phyloP scores from a whole-genome alignment of 2,888 invertebrate genomes.

The Hipparchia semele region DNA sequence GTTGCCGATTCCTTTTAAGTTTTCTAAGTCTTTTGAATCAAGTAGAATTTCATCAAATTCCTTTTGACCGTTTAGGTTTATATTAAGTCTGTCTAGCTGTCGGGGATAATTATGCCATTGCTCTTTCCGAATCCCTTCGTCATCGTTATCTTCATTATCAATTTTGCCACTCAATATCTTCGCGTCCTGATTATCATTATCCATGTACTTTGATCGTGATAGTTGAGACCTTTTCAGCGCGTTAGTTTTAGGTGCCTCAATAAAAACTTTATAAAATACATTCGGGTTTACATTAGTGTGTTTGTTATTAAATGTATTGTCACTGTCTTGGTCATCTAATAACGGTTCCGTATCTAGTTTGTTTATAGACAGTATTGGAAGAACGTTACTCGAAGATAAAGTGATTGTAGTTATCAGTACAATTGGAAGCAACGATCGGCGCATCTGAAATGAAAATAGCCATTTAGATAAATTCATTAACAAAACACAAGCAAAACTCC shows the following conservation, averaged over 20 bases:
- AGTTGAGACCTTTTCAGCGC: constrained; percentile 50
- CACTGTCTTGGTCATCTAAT: constrained; percentile 58
- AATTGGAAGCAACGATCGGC: constrained; percentile 59
- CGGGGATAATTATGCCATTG: constrained; percentile 76
- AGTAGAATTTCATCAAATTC: constrained; percentile 32
- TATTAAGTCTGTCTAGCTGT: constrained; percentile 68
- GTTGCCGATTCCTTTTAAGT: constrained; percentile 34
- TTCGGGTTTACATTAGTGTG: constrained; percentile 53
- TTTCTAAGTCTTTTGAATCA: constrained; percentile 34
- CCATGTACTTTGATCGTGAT: constrained; percentile 45
- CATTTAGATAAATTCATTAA: too few species aligned
- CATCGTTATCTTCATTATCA: constrained; percentile 41
- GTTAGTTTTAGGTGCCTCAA: constrained; percentile 44
- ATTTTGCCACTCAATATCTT: constrained; percentile 51
- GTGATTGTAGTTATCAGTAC: constrained; percentile 66
- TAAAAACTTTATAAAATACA: constrained; percentile 58
- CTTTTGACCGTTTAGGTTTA: constrained; percentile 31
- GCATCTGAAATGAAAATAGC: constrained; percentile 69
- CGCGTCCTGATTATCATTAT: constrained; percentile 46
- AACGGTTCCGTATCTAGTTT: constrained; percentile 54
- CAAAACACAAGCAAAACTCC: neutral
- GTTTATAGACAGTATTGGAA: constrained; percentile 59
- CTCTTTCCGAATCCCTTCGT: constrained; percentile 67
- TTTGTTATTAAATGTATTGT: constrained; percentile 68
- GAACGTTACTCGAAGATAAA: constrained; percentile 69